These are phyloP conservation scores for Delphinapterus leucas DNA, from an alignment of 2,113 vertebrate species.

Conservation along the genomic window DNA sequence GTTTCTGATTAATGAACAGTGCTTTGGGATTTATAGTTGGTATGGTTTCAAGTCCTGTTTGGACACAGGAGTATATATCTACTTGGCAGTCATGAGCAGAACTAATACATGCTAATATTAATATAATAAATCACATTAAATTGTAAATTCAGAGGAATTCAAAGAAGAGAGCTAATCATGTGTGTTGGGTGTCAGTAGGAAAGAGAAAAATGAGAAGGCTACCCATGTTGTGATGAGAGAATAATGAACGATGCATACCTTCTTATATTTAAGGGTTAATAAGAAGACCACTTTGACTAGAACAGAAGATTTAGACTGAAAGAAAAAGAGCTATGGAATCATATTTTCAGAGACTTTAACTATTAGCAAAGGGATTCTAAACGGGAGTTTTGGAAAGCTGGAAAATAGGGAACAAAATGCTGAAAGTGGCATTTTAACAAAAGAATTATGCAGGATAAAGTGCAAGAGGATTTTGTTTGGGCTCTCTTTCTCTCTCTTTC, in stretches of 20 bases:
- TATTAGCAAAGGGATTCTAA: neutral
- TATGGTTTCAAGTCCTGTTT: conserved; percentile 7
- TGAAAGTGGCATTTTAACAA: neutral
- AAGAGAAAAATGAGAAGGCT: neutral
- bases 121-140: neutral
- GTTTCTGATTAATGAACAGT: neutral
- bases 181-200: neutral
- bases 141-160: neutral
- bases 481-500: neutral
- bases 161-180: neutral
- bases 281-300: neutral
- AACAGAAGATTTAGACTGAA: neutral
- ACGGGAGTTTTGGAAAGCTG: neutral
- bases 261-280: neutral
- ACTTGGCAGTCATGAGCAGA: neutral
- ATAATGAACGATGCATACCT: neutral
- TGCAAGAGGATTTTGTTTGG: neutral
- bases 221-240: neutral
- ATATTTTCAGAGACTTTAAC: neutral
- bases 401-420: neutral
- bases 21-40: neutral
- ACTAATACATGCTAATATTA: neutral
- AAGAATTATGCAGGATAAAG: neutral
- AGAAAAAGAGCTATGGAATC: neutral
- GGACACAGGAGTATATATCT: neutral